A percentile compares a stretch with the other conserved stretches of the same genome.
phyloP scores from a whole-genome alignment of 2,797 vertebrate genomes.

The Acanthopagrus latus region DNA sequence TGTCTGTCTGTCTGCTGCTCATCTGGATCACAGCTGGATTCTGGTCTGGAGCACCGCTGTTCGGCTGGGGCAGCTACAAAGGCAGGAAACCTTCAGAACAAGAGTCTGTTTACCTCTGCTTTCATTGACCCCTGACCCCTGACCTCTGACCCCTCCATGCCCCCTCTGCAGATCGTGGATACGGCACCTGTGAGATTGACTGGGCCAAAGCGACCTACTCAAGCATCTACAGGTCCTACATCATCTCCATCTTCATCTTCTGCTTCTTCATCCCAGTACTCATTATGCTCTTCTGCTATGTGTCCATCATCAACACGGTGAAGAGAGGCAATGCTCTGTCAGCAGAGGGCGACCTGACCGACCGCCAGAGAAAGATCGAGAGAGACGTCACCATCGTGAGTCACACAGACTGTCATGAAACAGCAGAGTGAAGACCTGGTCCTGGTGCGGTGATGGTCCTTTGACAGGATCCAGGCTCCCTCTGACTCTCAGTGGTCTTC shows the following conservation, averaged over 20 bases:
- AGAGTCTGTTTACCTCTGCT: neutral
- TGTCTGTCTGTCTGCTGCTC: constrained; percentile 80
- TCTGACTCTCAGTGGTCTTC: too few relatives aligned
- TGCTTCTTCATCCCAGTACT: constrained; percentile 86
- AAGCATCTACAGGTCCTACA: constrained; percentile 84
- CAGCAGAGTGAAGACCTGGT: too few relatives aligned
- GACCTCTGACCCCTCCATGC: neutral
- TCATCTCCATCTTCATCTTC: constrained; percentile 85
- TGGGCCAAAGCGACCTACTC: constrained; percentile 89
- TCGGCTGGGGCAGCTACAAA: constrained; percentile 91
- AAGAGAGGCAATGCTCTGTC: constrained; percentile 85
- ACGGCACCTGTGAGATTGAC: constrained; percentile 88
- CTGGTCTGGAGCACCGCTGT: constrained; percentile 88
- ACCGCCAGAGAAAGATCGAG: constrained; percentile 86
- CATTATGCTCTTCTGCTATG: constrained; percentile 86
- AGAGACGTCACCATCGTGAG: constrained; percentile 84
- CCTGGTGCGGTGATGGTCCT: too few relatives aligned
- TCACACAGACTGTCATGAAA: neutral
- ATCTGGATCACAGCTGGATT: constrained; percentile 88
- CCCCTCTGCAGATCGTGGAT: constrained; percentile 81
- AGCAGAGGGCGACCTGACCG: constrained; percentile 80
- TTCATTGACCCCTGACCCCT: neutral
- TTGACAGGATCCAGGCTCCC: too few relatives aligned
- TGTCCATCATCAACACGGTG: constrained; percentile 88
- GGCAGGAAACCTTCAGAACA: constrained; percentile 63